Conservation (phyloP, 1,140 invertebrate genomes). For the Drosophila subobscura region DNA sequence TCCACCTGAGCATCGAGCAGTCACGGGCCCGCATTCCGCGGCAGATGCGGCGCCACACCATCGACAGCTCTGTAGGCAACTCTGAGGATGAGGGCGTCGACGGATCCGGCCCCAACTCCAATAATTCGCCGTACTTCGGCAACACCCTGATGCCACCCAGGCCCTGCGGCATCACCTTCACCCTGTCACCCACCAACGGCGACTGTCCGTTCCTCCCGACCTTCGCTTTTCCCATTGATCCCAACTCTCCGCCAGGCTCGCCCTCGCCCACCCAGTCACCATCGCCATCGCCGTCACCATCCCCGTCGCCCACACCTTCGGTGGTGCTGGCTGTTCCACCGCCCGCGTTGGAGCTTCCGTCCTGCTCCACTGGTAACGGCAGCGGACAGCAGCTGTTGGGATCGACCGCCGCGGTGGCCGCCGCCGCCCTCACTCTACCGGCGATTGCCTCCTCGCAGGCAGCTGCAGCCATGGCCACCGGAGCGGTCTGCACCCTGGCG, state of each 20-base stretch:
- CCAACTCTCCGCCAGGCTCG: constrained; percentile 85
- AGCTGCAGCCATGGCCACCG: constrained; percentile 5
- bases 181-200: constrained; percentile 86
- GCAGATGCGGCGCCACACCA: constrained; percentile 77
- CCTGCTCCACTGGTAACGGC: constrained; percentile 35
- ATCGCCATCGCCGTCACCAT: constrained; percentile 21
- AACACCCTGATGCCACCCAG: constrained; percentile 75
- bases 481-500: constrained; percentile 47
- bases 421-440: constrained; percentile 28
- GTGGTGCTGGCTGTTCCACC: constrained; percentile 49
- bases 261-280: constrained; percentile 71
- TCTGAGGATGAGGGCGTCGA: constrained; percentile 78
- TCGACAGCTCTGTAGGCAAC: constrained; percentile 72
- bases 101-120: constrained; percentile 43
- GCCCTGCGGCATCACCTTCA: constrained; percentile 87
- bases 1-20: constrained; percentile 73
- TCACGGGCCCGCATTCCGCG: constrained; percentile 62
- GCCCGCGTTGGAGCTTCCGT: constrained; percentile 84
- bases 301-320: constrained; percentile 76
- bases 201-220: constrained; percentile 77
- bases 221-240: constrained; percentile 62
- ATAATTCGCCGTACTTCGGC: constrained; percentile 76
- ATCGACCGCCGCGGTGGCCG: constrained; percentile 20
- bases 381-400: constrained; percentile 21
- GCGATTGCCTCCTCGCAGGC: constrained; percentile 16